Evolutionary conservation across 2,113 vertebrate species (phyloP), one percentile per base, ranked within the genome.

Genomic region (Stegastes partitus): DNA sequence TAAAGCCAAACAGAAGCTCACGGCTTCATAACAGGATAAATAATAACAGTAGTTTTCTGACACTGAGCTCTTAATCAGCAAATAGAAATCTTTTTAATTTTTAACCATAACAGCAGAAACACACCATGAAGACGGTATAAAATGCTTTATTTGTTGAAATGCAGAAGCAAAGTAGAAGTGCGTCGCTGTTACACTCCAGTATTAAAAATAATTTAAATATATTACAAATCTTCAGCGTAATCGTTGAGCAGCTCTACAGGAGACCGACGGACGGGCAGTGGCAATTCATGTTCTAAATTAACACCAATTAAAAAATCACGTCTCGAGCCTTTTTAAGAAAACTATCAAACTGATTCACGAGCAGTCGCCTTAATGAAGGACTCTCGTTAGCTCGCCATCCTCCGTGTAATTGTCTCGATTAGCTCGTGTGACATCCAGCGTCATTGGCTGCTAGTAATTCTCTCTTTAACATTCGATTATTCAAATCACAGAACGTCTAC

Each of bases 141-240:
- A 92, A 93, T 72, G 14, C 51, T 89, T 87, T 88, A 89, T 90
- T 93, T 61, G 37, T 83, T 89, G 50, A 87, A 89, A 81, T 72
- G 62, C 68, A 81, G 79, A 85, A 76, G 77, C 64, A 74, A 70
- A 84, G 73, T 68, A 34, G 21, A 56, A 56, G 44, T 72, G 51
- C 26, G 28, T 68, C 37, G 12, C 84, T 81, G 42, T 67, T 50
- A 49, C 22, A 73, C 77, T 50, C 74, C 5, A 21, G 59, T 90
- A 85, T 84, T 91, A 87, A 91, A 89, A 93, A 92, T 90, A 89
- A 86, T 89, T 88, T 84, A 85, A 72, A 78, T 82, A 84, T 90
- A 65, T 74, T 91, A 91, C 74, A 91, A 86, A 85, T 82, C 67
- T 67, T 65, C 14, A 58, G 25, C 49, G 16, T 75, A 12, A 74